A percentile compares a stretch with the other conserved stretches of the same genome.
phyloP scores from a whole-genome alignment of 2,113 vertebrate genomes.

The Piliocolobus tephrosceles region DNA sequence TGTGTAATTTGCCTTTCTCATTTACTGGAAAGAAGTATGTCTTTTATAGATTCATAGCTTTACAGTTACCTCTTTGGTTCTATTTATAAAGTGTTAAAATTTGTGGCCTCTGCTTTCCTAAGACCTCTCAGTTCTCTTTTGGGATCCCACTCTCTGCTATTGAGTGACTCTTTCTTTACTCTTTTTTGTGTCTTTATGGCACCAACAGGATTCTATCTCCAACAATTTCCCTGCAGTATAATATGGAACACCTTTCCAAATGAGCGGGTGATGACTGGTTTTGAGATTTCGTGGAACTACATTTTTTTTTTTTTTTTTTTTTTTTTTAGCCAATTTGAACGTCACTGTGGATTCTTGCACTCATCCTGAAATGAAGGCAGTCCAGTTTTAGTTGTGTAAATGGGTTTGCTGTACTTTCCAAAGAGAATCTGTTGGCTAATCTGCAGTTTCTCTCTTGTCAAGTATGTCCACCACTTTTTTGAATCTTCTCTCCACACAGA shows the following conservation, averaged over 20 bases:
- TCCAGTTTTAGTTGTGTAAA: not conserved
- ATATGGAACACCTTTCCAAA: not conserved
- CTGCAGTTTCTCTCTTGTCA: not conserved
- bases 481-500: not conserved
- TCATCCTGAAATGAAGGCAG: not conserved
- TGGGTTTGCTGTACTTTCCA: not conserved
- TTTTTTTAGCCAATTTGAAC: not conserved
- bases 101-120: not conserved
- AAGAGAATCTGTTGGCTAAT: not conserved
- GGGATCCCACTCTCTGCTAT: too few species aligned
- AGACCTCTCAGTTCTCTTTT: not conserved
- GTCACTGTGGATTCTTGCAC: not conserved
- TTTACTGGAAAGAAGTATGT: not conserved
- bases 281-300: not conserved
- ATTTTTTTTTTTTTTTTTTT: not conserved
- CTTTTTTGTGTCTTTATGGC: not conserved
- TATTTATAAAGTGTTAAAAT: not conserved
- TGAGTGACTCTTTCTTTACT: not conserved
- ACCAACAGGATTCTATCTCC: not conserved
- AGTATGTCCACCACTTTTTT: not conserved
- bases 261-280: not conserved
- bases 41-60: not conserved
- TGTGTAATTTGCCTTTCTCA: not conserved
- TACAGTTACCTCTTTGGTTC: not conserved
- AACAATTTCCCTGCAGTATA: not conserved